Evolutionary conservation across 2,888 invertebrate genomes (phyloP).

Genomic region (Nemapogon koenigi): DNA sequence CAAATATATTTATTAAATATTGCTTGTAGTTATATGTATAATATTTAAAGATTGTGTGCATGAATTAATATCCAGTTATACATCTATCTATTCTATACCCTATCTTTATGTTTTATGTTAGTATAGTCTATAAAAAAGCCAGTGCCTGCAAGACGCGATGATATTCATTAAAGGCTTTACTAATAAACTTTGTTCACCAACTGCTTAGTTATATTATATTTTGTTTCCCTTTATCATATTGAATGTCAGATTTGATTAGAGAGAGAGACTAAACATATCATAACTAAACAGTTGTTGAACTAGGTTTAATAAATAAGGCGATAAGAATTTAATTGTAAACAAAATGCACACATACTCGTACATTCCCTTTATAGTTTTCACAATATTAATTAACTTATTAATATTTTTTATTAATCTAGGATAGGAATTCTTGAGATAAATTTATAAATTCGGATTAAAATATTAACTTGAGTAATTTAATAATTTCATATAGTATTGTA

Average conservation of each 20-base stretch:
- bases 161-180: conserved; percentile 40
- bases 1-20: not conserved
- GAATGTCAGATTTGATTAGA: too few species aligned
- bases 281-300: too few species aligned
- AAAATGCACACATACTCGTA: not conserved
- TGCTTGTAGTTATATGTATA: not conserved
- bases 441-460: too few species aligned
- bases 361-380: conserved; percentile 1
- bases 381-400: conserved; percentile 4
- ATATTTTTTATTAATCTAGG: conserved; percentile 1
- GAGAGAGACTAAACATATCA: too few species aligned
- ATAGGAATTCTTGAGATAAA: too few species aligned
- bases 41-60: not conserved
- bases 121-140: conserved; percentile 23
- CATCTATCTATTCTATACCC: not conserved
- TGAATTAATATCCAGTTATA: not conserved
- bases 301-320: too few species aligned
- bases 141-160: conserved; percentile 58
- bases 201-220: too few species aligned
- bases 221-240: too few species aligned
- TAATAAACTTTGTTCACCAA: not conserved
- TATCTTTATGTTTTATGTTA: not conserved
- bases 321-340: too few species aligned
- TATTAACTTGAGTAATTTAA: not conserved
- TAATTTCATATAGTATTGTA: not conserved